Percentiles rank a stretch among this genome's conserved stretches.
phyloP scores from a whole-genome alignment of 2,888 invertebrate genomes.

The Aphrophora alni region DNA sequence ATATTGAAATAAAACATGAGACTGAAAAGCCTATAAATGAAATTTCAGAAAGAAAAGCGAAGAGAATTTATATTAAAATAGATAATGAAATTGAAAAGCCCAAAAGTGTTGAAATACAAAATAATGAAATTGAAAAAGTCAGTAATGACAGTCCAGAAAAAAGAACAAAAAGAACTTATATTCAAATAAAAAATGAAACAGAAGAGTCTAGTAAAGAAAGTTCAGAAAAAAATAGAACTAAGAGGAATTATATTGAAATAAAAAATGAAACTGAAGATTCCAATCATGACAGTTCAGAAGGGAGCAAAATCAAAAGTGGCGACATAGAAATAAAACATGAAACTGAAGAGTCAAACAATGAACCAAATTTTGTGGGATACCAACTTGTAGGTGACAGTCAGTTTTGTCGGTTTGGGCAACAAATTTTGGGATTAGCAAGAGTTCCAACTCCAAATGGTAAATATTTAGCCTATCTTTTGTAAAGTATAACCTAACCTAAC shows the following conservation, averaged over 20 bases:
- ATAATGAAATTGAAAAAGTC: neutral
- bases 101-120: neutral
- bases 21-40: neutral
- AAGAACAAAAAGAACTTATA: neutral
- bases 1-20: neutral
- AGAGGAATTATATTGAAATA: neutral
- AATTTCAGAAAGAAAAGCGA: neutral
- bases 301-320: neutral
- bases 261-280: neutral
- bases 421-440: conserved; percentile 39
- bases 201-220: neutral
- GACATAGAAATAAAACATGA: neutral
- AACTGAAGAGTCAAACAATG: neutral
- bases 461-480: too few relatives aligned
- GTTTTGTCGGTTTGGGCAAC: conserved; percentile 44
- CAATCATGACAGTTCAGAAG: neutral
- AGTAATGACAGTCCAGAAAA: too few relatives aligned
- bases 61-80: neutral
- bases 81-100: neutral
- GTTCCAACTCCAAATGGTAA: conserved; percentile 24
- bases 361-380: conserved; percentile 39
- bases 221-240: neutral
- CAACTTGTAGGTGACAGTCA: conserved; percentile 47
- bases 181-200: neutral
- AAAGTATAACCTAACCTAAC: too few relatives aligned